Evolutionary conservation across 2,888 invertebrate genomes (phyloP), one percentile per base, ranked within the genome.

Genomic region (Erebia ligea): DNA sequence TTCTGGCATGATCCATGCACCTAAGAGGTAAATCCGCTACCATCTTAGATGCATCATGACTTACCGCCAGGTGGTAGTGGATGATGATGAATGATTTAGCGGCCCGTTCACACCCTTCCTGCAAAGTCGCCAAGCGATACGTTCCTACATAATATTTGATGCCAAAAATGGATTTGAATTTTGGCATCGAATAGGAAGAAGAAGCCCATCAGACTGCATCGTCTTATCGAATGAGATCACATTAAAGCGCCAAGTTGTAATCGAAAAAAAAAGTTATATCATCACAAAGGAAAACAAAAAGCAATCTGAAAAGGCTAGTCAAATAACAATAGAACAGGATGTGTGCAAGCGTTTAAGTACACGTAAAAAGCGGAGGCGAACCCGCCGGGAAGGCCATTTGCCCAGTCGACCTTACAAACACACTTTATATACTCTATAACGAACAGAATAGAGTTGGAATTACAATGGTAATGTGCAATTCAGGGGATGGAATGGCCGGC

Each of bases 361-460:
- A 70, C 75, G 79, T 79, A 80, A 78, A 84, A 85, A 84, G 80
- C 80, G 81, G 82, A 81, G 77, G 84, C 78, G 84, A 72, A 74
- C 72, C 74, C 70, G 79, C 79, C 78, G 80, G 80, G 73, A 71
- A 80, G 79, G 81, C 80, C 81, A 85, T 87, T 87, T 84, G 86
- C 84, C 82, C 82, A 78, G 80, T 76, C 77, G 79, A 76, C 77
- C 80, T 69, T 64, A 61, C 25, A 52, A 68, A 65, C 48, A 45
- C 45, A 64, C 48, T 64, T 48, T 65, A 68, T 64, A 56, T 59
- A 57, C 66, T 68, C 52, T 74, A 72, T 45, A 6, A 13, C 11
- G 48, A 58, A n/a, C 6, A 25, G 50, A 17, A 61, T 67, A 67
- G 19, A 40, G 67, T 34, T 61, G 59, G 52, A 40, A 70, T 70